These are phyloP conservation scores for Chanos chanos DNA, from an alignment of 2,797 vertebrate genomes.

Conservation along the genomic window DNA sequence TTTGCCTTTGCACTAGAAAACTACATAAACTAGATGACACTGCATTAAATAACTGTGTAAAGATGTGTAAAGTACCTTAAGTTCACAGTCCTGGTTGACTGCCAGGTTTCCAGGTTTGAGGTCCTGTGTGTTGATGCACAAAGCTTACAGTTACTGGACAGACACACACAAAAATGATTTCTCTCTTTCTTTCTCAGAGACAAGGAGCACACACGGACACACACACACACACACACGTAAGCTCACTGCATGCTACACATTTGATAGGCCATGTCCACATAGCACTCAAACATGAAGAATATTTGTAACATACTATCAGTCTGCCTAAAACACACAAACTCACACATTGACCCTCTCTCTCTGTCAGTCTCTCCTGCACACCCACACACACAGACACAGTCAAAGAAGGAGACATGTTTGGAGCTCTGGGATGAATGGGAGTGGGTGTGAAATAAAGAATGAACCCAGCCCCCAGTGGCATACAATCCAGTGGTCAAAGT, in stretches of 20 bases:
- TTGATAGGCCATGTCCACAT: too few relatives aligned
- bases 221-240: too few relatives aligned
- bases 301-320: too few relatives aligned
- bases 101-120: slow-evolving; percentile 95
- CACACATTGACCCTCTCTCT: too few relatives aligned
- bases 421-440: slow-evolving; percentile 52
- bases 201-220: too few relatives aligned
- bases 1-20: background rate
- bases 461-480: slow-evolving; percentile 46
- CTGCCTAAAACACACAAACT: too few relatives aligned
- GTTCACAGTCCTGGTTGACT: slow-evolving; percentile 93
- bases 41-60: background rate
- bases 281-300: too few relatives aligned
- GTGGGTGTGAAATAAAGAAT: slow-evolving; percentile 49
- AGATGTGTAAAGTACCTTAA: slow-evolving; percentile 82
- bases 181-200: slow-evolving; percentile 2
- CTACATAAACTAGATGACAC: background rate
- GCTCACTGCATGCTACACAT: too few relatives aligned
- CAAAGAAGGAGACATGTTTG: slow-evolving; percentile 14
- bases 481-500: slow-evolving; percentile 57
- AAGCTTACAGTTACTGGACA: background rate
- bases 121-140: slow-evolving; percentile 68
- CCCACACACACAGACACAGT: background rate
- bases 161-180: too few relatives aligned
- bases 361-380: too few relatives aligned